These are phyloP conservation scores for Drosophila quinaria DNA, from an alignment of 2,888 invertebrate species.

Conservation along the genomic window DNA sequence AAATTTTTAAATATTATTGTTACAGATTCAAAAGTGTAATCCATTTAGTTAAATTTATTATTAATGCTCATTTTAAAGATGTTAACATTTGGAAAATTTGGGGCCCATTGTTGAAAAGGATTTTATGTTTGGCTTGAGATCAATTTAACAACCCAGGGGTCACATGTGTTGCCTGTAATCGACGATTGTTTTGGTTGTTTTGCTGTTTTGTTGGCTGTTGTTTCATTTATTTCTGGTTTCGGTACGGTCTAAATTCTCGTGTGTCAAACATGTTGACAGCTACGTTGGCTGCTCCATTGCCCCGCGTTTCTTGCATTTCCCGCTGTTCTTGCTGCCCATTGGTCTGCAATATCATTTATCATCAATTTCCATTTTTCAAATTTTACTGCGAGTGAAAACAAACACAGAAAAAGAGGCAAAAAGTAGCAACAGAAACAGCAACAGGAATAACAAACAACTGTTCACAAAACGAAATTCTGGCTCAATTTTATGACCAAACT, in stretches of 20 bases:
- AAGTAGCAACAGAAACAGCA: conserved; percentile 13
- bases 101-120: conserved; percentile 23
- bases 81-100: background rate
- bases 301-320: background rate
- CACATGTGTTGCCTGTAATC: conserved; percentile 42
- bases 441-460: conserved; percentile 38
- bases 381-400: conserved; percentile 64
- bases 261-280: conserved; percentile 77
- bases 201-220: conserved; percentile 17
- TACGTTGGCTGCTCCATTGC: conserved; percentile 46
- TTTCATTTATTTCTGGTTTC: conserved; percentile 52
- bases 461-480: conserved; percentile 44
- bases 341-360: conserved; percentile 81
- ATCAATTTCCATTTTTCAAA: conserved; percentile 83
- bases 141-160: conserved; percentile 27
- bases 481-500: conserved; percentile 57
- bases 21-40: background rate
- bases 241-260: conserved; percentile 61
- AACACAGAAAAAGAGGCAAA: conserved; percentile 9
- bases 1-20: background rate
- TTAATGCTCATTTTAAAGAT: background rate
- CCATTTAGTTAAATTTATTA: background rate
- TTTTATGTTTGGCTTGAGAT: conserved; percentile 25
- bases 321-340: conserved; percentile 43
- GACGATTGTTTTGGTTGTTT: conserved; percentile 28